These are phyloP conservation scores for Dasyprocta punctata DNA, from an alignment of 2,113 vertebrate species.

Conservation along the genomic window DNA sequence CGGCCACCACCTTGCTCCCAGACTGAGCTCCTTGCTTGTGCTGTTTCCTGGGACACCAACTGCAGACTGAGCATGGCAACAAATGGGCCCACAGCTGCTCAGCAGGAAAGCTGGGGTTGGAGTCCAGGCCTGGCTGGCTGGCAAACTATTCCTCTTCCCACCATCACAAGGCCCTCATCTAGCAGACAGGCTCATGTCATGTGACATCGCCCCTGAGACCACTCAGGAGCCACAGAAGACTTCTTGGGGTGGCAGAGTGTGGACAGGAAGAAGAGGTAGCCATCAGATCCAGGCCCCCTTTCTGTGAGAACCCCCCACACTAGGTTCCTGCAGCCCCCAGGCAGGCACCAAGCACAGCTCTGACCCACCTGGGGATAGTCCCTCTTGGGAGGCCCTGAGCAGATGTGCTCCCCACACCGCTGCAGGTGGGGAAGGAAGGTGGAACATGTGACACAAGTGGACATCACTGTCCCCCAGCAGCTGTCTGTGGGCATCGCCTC, in stretches of 20 bases:
- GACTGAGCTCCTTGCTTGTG: background rate
- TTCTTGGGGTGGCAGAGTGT: background rate
- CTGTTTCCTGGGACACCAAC: background rate
- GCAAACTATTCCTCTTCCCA: background rate
- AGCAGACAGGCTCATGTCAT: background rate
- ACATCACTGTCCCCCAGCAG: background rate
- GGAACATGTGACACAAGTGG: background rate
- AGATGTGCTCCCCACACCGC: background rate
- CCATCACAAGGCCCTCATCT: background rate
- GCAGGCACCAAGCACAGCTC: background rate
- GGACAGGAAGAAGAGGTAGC: background rate
- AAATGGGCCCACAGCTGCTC: background rate
- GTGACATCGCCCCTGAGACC: background rate
- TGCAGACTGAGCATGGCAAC: background rate
- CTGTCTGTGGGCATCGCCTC: background rate
- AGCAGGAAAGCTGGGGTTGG: background rate
- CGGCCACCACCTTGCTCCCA: background rate
- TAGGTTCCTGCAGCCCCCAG: background rate
- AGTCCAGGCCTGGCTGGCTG: background rate
- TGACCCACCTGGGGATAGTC: background rate
- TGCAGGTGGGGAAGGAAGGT: background rate
- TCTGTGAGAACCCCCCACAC: background rate
- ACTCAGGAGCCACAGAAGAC: background rate
- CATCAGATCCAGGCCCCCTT: background rate
- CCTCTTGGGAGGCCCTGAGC: background rate